Evolutionary conservation across 2,113 vertebrate species (phyloP).

Genomic region (Caloenas nicobarica): DNA sequence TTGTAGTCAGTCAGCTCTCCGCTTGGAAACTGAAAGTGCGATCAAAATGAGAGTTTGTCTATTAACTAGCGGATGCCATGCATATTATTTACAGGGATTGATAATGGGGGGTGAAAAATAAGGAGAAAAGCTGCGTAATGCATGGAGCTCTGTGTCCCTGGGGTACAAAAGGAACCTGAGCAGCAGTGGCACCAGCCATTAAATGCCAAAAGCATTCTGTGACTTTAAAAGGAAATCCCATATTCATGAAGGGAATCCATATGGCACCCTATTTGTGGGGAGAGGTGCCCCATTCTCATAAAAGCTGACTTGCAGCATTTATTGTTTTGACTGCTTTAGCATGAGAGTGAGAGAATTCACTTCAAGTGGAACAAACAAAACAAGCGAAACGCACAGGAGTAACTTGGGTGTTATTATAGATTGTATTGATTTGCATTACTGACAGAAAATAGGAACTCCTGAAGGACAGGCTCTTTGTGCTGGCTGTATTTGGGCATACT

Average conservation of each 20-base stretch:
- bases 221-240: constrained; percentile 34
- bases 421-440: background rate
- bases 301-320: background rate
- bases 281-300: background rate
- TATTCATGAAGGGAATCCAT: constrained; percentile 32
- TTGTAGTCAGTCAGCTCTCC: background rate
- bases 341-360: constrained; percentile 2
- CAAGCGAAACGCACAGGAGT: background rate
- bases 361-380: background rate
- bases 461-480: background rate
- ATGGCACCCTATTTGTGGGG: background rate
- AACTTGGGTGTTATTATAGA: background rate
- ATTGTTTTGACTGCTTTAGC: constrained; percentile 23
- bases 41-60: constrained; percentile 50
- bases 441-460: background rate
- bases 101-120: background rate
- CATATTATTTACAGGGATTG: constrained; percentile 35
- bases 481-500: background rate
- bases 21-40: constrained; percentile 55
- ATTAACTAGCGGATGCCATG: background rate
- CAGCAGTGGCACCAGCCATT: background rate
- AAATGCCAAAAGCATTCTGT: background rate
- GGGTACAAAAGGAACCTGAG: background rate
- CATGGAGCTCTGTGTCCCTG: background rate
- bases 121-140: background rate